Percentiles rank a stretch among this genome's conserved stretches.
Conservation (phyloP, 2,888 invertebrate genomes). For the Cephus pulcher region DNA sequence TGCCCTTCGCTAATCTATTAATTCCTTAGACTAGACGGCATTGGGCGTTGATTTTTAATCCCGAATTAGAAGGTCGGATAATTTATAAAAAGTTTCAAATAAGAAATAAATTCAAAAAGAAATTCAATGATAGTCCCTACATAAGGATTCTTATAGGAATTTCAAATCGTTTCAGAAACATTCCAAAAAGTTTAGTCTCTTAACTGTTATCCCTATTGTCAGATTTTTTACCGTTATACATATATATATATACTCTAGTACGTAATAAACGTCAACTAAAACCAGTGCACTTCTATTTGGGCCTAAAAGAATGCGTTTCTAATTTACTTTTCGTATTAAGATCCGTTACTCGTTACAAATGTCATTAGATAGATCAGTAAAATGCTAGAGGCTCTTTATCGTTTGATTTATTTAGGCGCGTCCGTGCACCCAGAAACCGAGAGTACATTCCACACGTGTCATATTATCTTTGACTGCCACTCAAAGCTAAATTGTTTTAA, state of each 20-base stretch:
- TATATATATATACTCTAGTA: no score
- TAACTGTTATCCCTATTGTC: no score
- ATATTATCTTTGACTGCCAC: conserved; percentile 11
- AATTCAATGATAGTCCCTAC: no score
- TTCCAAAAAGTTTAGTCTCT: no score
- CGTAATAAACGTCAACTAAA: no score
- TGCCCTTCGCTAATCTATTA: conserved; percentile 64
- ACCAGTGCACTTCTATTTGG: no score
- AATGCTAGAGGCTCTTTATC: not conserved
- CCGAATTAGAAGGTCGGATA: no score
- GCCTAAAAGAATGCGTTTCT: conserved; percentile 13
- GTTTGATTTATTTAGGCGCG: conserved; percentile 15
- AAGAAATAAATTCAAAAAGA: no score
- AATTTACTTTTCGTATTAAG: conserved; percentile 19
- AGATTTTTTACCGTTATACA: no score
- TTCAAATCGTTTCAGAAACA: no score
- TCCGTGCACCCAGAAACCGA: conserved; percentile 9
- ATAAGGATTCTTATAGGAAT: no score
- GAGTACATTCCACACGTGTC: conserved; percentile 16
- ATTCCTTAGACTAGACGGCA: conserved; percentile 55
- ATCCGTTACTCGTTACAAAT: conserved; percentile 17
- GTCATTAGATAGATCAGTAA: conserved; percentile 13
- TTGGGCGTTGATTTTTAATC: conserved; percentile 44
- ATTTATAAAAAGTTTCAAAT: no score
- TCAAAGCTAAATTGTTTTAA: conserved; percentile 1